These are phyloP conservation scores for Yoshiicerus persimilis DNA, from an alignment of 1,140 invertebrate genomes.

Conservation along the genomic window DNA sequence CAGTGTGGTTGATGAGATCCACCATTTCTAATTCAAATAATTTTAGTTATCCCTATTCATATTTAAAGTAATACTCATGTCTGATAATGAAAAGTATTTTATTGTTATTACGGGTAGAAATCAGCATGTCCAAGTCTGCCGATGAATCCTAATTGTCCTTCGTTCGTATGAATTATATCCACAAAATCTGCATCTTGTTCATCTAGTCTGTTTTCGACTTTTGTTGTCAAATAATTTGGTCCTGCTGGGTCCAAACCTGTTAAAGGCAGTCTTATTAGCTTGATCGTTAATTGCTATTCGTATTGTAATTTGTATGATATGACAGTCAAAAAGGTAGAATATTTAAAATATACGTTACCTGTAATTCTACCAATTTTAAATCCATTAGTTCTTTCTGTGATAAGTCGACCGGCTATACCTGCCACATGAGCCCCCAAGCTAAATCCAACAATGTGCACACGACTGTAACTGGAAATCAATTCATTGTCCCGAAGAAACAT, in stretches of 20 bases:
- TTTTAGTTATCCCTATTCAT: neutral
- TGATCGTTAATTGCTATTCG: too few relatives aligned
- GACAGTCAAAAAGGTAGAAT: neutral
- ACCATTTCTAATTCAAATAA: neutral
- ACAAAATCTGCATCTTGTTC: conserved; percentile 39
- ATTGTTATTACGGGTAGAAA: neutral
- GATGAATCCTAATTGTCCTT: neutral
- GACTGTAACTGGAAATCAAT: neutral
- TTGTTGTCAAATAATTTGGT: conserved; percentile 25
- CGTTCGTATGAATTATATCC: conserved; percentile 45
- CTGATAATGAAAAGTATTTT: neutral
- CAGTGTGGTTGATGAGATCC: neutral
- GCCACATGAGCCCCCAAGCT: conserved; percentile 50
- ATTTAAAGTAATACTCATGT: neutral
- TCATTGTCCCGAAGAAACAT: neutral
- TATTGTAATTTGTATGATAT: too few relatives aligned
- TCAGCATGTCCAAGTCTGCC: neutral
- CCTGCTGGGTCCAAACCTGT: conserved; percentile 42
- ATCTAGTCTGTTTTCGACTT: conserved; percentile 22
- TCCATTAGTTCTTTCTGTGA: neutral
- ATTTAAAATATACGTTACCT: conserved; percentile 26
- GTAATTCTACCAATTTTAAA: conserved; percentile 39
- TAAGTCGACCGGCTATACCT: conserved; percentile 44
- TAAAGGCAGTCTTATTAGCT: too few relatives aligned
- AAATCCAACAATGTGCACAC: conserved; percentile 52